Evolutionary conservation across 2,888 invertebrate species (phyloP), one percentile per base, ranked within the genome.

Genomic region (Flexamia atlantica): DNA sequence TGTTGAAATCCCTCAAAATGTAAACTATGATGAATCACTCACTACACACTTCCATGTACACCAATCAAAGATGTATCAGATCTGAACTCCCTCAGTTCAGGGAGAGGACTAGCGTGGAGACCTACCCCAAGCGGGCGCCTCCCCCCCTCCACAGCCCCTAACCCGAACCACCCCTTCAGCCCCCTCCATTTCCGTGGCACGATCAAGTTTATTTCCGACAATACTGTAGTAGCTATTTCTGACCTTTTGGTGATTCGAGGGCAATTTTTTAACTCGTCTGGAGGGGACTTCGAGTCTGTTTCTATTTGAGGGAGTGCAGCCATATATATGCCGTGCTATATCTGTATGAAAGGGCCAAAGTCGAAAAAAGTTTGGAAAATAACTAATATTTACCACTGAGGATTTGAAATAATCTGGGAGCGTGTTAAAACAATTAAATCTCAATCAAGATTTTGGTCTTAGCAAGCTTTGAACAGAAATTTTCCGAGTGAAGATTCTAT

Each of bases 251-350:
- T 5, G 72, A 76, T 76, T 76, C n/a, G 25, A 50, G 36, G 36
- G 76, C 76, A 76, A 76, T 76, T 76, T 76, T 76, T 76, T 76
- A 76, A 76, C 46, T 46, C 28, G 14, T 36, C 36, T 36, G 9
- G 5, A 36, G 36, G 17, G 17, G 40, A 72, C 40, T 9, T 68
- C 60, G 9, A 30, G 68, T 30, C 68, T 36, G 46, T 46, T 36
- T 7, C 36, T n/a, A 36, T 4, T 36, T 36, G 36, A 36, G 46
- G 57, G 57, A 23, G 3, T 2, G 20, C 57, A 3, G 57, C 57
- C 57, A 57, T 57, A 23, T 57, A 23, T 57, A 23, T 57, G 20
- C 5, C 36, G 36, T 36, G 36, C 23, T 57, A 23, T 57, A 23
- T 57, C 23, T 20, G 57, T 57, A 7, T 57, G 4, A 7, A 9